These are phyloP conservation scores for Chionis minor DNA, from an alignment of 2,113 vertebrate genomes.

Conservation along the genomic window DNA sequence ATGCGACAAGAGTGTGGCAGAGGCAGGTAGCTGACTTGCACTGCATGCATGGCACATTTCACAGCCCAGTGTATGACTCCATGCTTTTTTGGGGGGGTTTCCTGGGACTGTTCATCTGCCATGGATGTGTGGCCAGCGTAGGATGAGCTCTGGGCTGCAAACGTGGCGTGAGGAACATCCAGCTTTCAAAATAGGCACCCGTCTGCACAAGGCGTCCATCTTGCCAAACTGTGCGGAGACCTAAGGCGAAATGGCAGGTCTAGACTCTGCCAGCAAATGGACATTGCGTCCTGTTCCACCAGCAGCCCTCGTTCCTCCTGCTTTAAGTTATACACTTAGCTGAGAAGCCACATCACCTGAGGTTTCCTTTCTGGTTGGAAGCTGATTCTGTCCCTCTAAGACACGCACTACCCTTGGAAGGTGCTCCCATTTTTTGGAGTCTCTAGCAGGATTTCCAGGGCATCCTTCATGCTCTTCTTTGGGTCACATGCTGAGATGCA, in stretches of 20 bases:
- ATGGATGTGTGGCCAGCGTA: not conserved
- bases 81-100: not conserved
- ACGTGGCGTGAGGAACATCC: accelerated
- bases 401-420: not conserved
- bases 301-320: not conserved
- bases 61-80: not conserved
- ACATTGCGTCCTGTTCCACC: not conserved
- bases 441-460: not conserved
- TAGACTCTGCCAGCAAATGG: not conserved
- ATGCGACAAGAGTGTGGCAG: accelerated
- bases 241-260: not conserved
- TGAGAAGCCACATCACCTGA: not conserved
- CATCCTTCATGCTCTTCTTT: not conserved
- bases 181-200: not conserved
- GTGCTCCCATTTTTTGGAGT: not conserved
- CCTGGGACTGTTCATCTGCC: not conserved
- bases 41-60: accelerated
- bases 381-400: not conserved
- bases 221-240: not conserved
- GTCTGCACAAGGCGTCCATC: not conserved
- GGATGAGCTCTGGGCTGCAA: not conserved
- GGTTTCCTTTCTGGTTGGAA: not conserved
- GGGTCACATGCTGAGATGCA: not conserved
- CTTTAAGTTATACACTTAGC: not conserved
- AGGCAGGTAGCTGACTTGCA: no score